These are phyloP conservation scores for Nymphicus hollandicus DNA, from an alignment of 2,113 vertebrate genomes.

Conservation along the genomic window DNA sequence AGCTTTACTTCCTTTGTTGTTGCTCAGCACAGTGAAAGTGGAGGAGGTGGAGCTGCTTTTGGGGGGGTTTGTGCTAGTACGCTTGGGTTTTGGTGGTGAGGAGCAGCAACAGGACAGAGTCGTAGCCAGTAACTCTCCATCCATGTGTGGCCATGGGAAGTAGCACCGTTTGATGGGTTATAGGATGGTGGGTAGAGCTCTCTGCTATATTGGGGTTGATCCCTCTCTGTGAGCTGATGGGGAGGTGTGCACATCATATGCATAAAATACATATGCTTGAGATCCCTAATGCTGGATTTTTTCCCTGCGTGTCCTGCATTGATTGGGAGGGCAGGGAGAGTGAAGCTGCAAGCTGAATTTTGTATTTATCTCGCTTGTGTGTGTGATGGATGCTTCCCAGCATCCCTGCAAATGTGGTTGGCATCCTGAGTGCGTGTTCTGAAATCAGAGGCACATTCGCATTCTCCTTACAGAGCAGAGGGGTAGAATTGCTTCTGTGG, in stretches of 20 bases:
- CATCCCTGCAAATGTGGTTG: not conserved
- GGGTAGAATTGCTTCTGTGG: not conserved
- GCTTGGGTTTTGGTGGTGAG: not conserved
- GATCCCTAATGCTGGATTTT: not conserved
- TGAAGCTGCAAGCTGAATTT: not conserved
- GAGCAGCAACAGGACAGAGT: not conserved
- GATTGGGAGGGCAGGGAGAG: not conserved
- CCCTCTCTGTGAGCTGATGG: not conserved
- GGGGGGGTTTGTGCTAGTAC: not conserved
- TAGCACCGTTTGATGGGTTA: not conserved
- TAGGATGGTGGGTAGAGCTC: not conserved
- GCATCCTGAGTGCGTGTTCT: accelerated
- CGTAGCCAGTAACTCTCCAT: not conserved
- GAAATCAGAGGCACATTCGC: not conserved
- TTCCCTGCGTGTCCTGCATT: not conserved
- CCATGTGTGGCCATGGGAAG: not conserved
- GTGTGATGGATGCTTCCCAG: not conserved
- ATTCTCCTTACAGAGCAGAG: not conserved
- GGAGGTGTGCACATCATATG: too few species aligned
- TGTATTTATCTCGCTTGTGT: not conserved
- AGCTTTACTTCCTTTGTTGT: not conserved
- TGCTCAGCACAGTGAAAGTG: not conserved
- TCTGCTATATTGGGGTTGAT: accelerated
- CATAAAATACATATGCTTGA: not conserved
- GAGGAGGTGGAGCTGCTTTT: not conserved